phyloP scores from a whole-genome alignment of 2,888 invertebrate genomes.

The Ferrisia virgata region DNA sequence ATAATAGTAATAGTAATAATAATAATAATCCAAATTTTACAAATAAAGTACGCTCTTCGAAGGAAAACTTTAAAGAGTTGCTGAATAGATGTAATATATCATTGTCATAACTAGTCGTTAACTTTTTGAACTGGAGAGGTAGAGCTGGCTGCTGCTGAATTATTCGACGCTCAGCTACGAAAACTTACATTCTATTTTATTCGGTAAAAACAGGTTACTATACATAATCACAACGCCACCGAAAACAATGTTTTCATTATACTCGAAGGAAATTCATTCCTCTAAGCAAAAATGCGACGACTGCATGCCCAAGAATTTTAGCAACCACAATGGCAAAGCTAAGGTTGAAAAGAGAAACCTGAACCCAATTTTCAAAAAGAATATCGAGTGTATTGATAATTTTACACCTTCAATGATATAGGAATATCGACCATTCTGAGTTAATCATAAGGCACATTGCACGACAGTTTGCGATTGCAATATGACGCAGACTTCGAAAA shows the following conservation, averaged over 20 bases:
- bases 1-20: too few species aligned
- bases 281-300: too few species aligned
- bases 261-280: neutral
- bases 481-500: too few species aligned
- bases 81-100: slow-evolving; percentile 5
- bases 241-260: neutral
- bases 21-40: slow-evolving; percentile 13
- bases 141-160: too few species aligned
- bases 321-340: too few species aligned
- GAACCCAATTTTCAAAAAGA: too few species aligned
- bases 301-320: neutral
- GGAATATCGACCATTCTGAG: too few species aligned
- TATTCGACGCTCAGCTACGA: neutral
- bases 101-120: slow-evolving; percentile 15
- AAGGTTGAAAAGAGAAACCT: too few species aligned
- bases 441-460: too few species aligned
- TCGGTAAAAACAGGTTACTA: neutral
- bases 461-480: too few species aligned
- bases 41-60: slow-evolving; percentile 1
- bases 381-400: too few species aligned
- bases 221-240: neutral
- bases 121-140: neutral
- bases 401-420: too few species aligned
- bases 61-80: slow-evolving; percentile 15
- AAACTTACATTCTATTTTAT: neutral